A percentile compares a stretch with the other conserved stretches of the same genome.
Conservation (phyloP, 2,888 invertebrate genomes). For the Pollenia labialis region DNA sequence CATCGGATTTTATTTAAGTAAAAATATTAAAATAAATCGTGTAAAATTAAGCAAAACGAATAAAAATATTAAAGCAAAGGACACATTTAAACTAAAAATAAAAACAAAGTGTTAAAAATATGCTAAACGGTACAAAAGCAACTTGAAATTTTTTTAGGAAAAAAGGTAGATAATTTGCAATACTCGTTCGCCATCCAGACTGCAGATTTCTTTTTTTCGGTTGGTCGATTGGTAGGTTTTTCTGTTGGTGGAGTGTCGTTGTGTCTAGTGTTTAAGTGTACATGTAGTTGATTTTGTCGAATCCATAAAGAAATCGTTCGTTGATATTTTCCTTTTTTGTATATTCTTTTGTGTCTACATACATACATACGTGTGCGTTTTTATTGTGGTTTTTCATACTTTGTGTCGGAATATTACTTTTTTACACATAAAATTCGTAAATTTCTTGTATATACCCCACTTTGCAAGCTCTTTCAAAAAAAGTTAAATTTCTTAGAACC, state of each 20-base stretch:
- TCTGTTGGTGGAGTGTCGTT: constrained; percentile 54
- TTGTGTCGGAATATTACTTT: constrained; percentile 25
- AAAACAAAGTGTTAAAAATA: not conserved
- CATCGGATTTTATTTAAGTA: constrained; percentile 72
- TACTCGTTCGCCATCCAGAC: constrained; percentile 69
- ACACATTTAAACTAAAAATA: not conserved
- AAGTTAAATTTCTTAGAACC: no score
- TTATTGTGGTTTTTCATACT: constrained; percentile 15
- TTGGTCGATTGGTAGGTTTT: constrained; percentile 57
- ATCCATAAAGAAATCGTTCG: constrained; percentile 61
- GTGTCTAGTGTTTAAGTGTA: constrained; percentile 56
- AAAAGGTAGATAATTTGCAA: constrained; percentile 44
- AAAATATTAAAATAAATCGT: constrained; percentile 24
- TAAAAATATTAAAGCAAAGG: constrained; percentile 6
- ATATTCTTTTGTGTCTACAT: constrained; percentile 34
- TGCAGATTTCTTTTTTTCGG: constrained; percentile 66
- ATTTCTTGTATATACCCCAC: no score
- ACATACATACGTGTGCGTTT: constrained; percentile 24
- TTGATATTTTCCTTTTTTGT: constrained; percentile 52
- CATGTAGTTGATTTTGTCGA: constrained; percentile 59
- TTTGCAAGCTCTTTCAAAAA: no score
- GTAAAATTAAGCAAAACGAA: constrained; percentile 1
- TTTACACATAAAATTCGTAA: not conserved
- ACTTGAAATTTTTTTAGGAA: constrained; percentile 1
- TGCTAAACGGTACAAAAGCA: not conserved